phyloP scores from a whole-genome alignment of 2,113 vertebrate genomes.

The Rana temporaria region DNA sequence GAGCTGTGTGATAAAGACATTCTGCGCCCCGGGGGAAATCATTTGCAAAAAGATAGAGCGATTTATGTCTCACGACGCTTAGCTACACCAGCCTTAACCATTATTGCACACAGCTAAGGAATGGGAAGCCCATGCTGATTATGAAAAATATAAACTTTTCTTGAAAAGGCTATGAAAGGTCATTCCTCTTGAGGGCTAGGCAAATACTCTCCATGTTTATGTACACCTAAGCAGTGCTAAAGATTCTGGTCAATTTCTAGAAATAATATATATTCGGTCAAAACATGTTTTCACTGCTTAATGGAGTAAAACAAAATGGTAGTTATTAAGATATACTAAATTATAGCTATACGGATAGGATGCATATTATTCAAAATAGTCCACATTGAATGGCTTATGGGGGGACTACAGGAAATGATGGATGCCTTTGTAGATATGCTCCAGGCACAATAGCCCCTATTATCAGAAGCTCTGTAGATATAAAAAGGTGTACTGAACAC shows the following conservation, averaged over 20 bases:
- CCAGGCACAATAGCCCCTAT: too few relatives aligned
- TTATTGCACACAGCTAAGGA: background rate
- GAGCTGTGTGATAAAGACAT: conserved; percentile 13
- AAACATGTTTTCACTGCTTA: too few relatives aligned
- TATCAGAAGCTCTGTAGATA: too few relatives aligned
- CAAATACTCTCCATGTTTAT: background rate
- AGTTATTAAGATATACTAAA: background rate
- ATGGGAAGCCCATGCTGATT: background rate
- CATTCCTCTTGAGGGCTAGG: background rate
- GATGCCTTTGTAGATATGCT: too few relatives aligned
- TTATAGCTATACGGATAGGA: background rate
- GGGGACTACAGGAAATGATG: too few relatives aligned
- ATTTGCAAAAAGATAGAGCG: conserved; percentile 29
- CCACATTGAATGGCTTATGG: too few relatives aligned
- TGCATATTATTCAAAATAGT: background rate
- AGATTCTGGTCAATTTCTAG: background rate
- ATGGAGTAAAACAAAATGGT: too few relatives aligned
- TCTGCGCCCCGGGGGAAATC: conserved; percentile 25
- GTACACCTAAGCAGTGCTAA: background rate
- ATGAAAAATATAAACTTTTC: background rate
- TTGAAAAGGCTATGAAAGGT: conserved; percentile 22
- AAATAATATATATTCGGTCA: too few relatives aligned
- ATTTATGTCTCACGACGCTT: conserved; percentile 20
- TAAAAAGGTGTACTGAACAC: too few relatives aligned
- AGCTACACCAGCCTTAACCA: background rate